phyloP scores from a whole-genome alignment of 2,888 invertebrate species.

The Syrista parreyssii region DNA sequence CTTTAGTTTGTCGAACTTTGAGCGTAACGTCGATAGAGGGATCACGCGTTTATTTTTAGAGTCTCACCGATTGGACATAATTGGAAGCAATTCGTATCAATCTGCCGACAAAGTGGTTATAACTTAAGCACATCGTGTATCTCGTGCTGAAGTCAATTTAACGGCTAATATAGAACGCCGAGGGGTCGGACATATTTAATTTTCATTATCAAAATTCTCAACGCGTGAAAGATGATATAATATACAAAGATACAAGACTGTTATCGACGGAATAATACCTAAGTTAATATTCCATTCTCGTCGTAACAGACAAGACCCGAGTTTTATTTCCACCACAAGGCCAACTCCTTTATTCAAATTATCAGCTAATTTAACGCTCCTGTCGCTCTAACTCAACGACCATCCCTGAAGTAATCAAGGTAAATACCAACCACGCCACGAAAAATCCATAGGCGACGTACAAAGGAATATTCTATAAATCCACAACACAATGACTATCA shows the following conservation, averaged over 20 bases:
- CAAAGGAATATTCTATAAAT: no score
- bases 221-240: not conserved
- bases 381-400: no score
- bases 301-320: no score
- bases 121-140: constrained; percentile 16
- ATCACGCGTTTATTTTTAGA: not conserved
- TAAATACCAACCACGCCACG: no score
- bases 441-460: no score
- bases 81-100: constrained; percentile 54
- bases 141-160: constrained; percentile 39
- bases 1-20: not conserved
- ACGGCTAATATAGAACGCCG: constrained; percentile 20
- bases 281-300: no score
- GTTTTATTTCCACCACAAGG: no score
- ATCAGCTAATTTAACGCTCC: no score
- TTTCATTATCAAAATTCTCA: constrained; percentile 33
- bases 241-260: not conserved
- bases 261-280: not conserved
- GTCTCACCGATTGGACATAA: constrained; percentile 43
- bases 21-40: not conserved
- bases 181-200: constrained; percentile 42
- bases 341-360: no score
- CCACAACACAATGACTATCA: no score
- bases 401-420: no score
- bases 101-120: constrained; percentile 25